Base-by-base conservation (phyloP, 2,797 vertebrate species). In the Oreochromis mossambicus region DNA sequence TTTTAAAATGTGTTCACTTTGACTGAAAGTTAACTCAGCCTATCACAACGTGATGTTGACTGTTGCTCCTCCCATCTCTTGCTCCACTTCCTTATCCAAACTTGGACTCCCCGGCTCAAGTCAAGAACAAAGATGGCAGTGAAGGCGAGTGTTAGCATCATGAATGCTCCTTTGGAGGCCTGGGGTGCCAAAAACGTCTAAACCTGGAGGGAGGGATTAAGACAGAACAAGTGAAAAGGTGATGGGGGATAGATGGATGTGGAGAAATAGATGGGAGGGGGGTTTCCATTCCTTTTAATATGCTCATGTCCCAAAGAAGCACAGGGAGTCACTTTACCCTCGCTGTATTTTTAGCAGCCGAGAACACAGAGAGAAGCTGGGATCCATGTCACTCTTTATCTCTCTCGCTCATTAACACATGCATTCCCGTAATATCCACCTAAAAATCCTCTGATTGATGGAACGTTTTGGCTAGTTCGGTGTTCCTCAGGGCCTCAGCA, bases 331-430 rank as follows among this genome's bases (percentile, higher is more conserved):
- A 89, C 79, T 87, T 93, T 91, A 92, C 90, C 63, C 70, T 12
- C 1, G 0, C 41, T 32, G 85, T 94, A 94, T 94, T 93, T 88
- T 63, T 95, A 95, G 93, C 85, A 85, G 50, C 84, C 66, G 77
- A 89, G 87, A 89, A 87, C 86, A 90, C 41, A 83, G 87, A 81
- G 51, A 46, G 56, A 46, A 21, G 56, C 55, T 7, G n/a, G 66
- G 78, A 81, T 85, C 52, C 83, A 79, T 84, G 88, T 77, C 51
- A 2, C 46, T 87, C 83, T 75, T 80, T 15, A 75, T 82, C 79
- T 11, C 11, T 51, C 26, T 75, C 17, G 5, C 70, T 34, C 46
- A 34, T 75, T 50, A 75, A 75, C 87, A 32, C 75, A 1, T 0
- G 10, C 66, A 56, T 86, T 86, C 73, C 81, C 34, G 0, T 32